These are phyloP conservation scores for Acanthococcus lagerstroemiae DNA, from an alignment of 2,888 invertebrate species.

Conservation along the genomic window DNA sequence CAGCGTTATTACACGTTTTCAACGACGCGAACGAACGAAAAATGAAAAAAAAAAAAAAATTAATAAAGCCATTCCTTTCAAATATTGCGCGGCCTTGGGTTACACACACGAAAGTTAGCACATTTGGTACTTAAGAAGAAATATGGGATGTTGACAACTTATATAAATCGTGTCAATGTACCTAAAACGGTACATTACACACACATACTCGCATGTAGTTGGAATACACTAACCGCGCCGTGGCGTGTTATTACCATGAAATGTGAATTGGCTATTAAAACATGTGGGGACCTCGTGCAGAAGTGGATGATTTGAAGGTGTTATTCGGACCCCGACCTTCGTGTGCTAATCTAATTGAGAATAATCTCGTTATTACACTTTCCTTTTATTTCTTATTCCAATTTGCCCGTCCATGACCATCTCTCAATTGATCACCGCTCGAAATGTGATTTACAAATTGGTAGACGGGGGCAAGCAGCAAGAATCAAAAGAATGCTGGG, in stretches of 20 bases:
- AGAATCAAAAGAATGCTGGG: too few species aligned
- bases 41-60: background rate
- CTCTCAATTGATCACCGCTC: too few species aligned
- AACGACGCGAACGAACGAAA: background rate
- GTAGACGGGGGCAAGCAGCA: too few species aligned
- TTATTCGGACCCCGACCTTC: constrained; percentile 9
- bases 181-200: background rate
- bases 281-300: constrained; percentile 16
- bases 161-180: background rate
- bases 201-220: too few species aligned
- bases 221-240: too few species aligned
- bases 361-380: background rate
- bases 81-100: background rate
- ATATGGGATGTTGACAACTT: background rate
- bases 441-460: too few species aligned
- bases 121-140: background rate
- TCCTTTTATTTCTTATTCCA: background rate
- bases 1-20: background rate
- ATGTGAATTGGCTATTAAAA: constrained; percentile 13
- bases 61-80: background rate
- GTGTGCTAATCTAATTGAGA: constrained; percentile 13
- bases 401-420: too few species aligned
- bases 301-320: constrained; percentile 18
- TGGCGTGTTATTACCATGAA: background rate
- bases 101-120: background rate